Conservation (phyloP, 2,888 invertebrate genomes). For the Pilophorus perplexus region DNA sequence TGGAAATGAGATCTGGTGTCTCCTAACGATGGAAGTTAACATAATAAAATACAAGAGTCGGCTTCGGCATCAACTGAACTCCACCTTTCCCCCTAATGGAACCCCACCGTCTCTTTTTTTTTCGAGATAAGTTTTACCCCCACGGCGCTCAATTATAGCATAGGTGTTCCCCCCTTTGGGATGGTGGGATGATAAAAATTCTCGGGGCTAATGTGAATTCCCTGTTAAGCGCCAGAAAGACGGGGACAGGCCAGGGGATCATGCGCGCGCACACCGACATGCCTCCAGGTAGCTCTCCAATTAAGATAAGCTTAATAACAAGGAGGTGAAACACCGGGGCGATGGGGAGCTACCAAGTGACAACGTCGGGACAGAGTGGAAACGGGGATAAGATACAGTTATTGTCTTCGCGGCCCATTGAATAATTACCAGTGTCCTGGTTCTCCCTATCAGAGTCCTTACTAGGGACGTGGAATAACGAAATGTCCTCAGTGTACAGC, state of each 20-base stretch:
- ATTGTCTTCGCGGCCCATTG: slow-evolving; percentile 29
- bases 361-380: slow-evolving; percentile 11
- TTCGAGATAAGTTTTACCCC: too few species aligned
- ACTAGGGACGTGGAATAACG: too few species aligned
- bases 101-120: too few species aligned
- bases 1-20: slow-evolving; percentile 15
- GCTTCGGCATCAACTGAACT: slow-evolving; percentile 11
- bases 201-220: slow-evolving; percentile 46
- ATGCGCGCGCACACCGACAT: slow-evolving; percentile 23
- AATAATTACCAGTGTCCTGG: slow-evolving; percentile 32
- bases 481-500: too few species aligned
- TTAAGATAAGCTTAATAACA: slow-evolving; percentile 42
- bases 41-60: slow-evolving; percentile 38
- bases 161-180: slow-evolving; percentile 29
- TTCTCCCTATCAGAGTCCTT: too few species aligned
- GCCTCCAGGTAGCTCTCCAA: slow-evolving; percentile 38
- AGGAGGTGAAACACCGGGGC: slow-evolving; percentile 8
- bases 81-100: slow-evolving; percentile 25
- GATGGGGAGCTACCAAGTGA: slow-evolving; percentile 25
- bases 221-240: too few species aligned
- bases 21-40: slow-evolving; percentile 32
- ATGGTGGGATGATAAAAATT: slow-evolving; percentile 46
- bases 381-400: slow-evolving; percentile 30
- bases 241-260: slow-evolving; percentile 38
- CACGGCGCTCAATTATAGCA: slow-evolving; percentile 36